These are phyloP conservation scores for Plebejus melissa DNA, from an alignment of 2,888 invertebrate genomes.

Conservation along the genomic window DNA sequence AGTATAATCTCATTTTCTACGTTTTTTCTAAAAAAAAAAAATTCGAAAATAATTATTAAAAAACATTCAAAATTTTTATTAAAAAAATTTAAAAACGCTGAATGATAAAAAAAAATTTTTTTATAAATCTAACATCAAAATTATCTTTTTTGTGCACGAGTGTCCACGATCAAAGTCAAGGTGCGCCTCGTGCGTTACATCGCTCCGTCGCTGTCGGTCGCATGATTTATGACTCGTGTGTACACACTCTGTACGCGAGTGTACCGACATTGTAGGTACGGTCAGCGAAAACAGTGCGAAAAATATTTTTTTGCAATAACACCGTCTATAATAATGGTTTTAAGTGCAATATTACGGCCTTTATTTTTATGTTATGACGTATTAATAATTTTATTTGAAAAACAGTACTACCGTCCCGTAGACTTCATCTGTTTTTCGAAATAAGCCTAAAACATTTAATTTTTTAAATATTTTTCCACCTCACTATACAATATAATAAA, in stretches of 20 bases:
- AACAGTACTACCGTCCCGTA: too few species aligned
- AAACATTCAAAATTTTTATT: too few species aligned
- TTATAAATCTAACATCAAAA: background rate
- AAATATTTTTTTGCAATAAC: background rate
- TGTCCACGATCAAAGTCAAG: conserved; percentile 65
- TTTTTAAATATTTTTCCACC: background rate
- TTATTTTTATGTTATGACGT: too few species aligned
- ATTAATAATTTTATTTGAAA: too few species aligned
- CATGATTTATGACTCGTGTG: conserved; percentile 53
- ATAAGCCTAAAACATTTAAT: background rate
- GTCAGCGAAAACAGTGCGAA: background rate
- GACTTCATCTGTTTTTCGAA: background rate
- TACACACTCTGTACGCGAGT: conserved; percentile 32
- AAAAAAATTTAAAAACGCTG: too few species aligned
- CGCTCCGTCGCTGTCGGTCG: conserved; percentile 28
- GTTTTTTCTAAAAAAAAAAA: too few species aligned
- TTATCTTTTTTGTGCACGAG: conserved; percentile 43
- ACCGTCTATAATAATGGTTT: background rate
- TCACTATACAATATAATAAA: background rate
- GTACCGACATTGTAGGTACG: background rate
- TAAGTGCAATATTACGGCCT: too few species aligned
- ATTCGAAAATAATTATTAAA: too few species aligned
- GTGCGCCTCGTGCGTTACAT: conserved; percentile 48
- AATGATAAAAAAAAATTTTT: background rate
- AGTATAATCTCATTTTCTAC: too few species aligned